Evolutionary conservation across 2,888 invertebrate genomes (phyloP).

Genomic region (Steinernema carpocapsae): DNA sequence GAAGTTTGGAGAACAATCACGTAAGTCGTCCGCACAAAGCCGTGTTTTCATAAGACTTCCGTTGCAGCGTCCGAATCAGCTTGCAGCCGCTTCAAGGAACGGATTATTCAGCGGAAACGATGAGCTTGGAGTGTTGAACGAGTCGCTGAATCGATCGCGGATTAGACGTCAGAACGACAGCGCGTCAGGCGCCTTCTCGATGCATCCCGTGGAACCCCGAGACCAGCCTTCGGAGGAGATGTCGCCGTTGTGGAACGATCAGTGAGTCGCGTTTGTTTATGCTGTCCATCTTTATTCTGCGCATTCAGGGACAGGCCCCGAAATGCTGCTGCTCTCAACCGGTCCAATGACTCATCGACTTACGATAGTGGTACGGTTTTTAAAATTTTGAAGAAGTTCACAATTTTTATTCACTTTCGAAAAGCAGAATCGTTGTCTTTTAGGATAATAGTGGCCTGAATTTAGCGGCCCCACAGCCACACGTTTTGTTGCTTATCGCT

Average conservation of each 20-base stretch:
- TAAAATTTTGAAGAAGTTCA: no score
- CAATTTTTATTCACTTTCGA: no score
- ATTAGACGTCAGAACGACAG: background rate
- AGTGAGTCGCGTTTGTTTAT: background rate
- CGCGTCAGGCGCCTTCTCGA: background rate
- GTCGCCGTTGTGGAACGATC: background rate
- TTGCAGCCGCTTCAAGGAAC: background rate
- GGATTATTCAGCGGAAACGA: constrained; percentile 2
- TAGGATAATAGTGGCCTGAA: no score
- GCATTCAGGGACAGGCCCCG: constrained; percentile 11
- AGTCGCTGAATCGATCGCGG: background rate
- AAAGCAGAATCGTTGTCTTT: no score
- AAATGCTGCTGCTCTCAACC: constrained; percentile 4
- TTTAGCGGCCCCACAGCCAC: no score
- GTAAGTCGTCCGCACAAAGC: background rate
- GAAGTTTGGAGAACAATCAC: background rate
- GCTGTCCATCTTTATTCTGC: background rate
- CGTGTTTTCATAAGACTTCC: background rate
- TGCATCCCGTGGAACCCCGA: background rate
- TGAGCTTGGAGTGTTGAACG: background rate
- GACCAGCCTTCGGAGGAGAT: background rate
- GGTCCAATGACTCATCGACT: constrained; percentile 9
- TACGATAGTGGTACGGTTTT: constrained; percentile 15
- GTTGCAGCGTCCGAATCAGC: background rate
- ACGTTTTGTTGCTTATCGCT: no score